Base-by-base conservation (phyloP, 1,140 invertebrate species). In the Portunus trituberculatus region DNA sequence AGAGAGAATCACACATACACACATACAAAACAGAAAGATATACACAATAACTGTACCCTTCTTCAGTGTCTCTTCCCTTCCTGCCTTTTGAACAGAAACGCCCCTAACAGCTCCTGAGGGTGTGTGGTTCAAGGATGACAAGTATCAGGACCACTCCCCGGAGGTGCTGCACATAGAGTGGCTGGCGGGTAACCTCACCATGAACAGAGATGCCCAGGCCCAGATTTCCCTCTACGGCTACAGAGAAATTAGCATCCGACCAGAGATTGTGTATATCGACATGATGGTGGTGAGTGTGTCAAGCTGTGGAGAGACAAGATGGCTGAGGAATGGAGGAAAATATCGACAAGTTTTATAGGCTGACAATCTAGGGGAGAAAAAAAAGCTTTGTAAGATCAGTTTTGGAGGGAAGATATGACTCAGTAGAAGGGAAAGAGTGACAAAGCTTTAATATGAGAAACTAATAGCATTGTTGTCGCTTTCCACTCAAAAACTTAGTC, bases 161-260 rank as follows among this genome's bases (percentile, higher is more conserved):
- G 97, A 97, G 0, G 97, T 98, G 96, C 98, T 99, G 83, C 97
- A 97, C 96, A 98, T 99, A 14, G 98, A 98, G 8, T 99, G 99
- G 99, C 98, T 98, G 96, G 97, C 97, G 8, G 98, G 98, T 96
- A 99, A 99, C 97, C 98, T 99, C 96, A 99, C 99, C 0, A 97
- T 97, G 29, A 98, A 98, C 96, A 97, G 97, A 6, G 98, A 98
- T 96, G 98, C 98, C 0, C 97, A 98, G 46, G 97, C 99, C 0
- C 97, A 98, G 92, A 98, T 99, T 96, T 98, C 98, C 0, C 97
- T 99, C 6, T 99, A 98, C 98, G 99, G 98, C 3, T 99, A 99
- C 96, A 97, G 98, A 46, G 98, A 99, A 97, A 98, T 98, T 0
- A 98, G 98, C 0, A 98, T 98, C 97, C 96, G 97, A 32, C 98